A percentile compares a stretch with the other conserved stretches of the same genome.
phyloP scores from a whole-genome alignment of 2,113 vertebrate species.

The Poeciliopsis turrubarensis region DNA sequence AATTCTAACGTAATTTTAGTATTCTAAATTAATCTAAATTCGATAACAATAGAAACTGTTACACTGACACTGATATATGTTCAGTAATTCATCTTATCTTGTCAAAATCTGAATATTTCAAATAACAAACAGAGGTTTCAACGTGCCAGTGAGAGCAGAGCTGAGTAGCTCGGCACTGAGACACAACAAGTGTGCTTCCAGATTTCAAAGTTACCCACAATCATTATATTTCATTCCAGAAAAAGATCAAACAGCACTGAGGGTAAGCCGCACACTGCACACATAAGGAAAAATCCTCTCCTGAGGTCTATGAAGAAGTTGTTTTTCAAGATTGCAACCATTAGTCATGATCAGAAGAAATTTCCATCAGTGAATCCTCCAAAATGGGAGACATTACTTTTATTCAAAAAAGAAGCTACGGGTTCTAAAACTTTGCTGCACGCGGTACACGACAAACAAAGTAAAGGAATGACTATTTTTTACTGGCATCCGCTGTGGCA shows the following conservation, averaged over 20 bases:
- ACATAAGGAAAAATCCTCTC: conserved; percentile 64
- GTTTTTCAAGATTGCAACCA: conserved; percentile 38
- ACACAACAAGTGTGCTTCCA: conserved; percentile 61
- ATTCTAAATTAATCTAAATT: not conserved
- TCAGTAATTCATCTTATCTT: not conserved
- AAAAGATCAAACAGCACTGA: conserved; percentile 70
- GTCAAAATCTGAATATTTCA: not conserved
- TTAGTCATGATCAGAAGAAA: conserved; percentile 13
- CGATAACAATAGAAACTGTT: not conserved
- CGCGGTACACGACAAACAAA: conserved; percentile 46
- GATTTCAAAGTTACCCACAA: conserved; percentile 75
- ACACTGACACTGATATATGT: not conserved
- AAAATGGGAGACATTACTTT: not conserved
- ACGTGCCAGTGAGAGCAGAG: conserved; percentile 35
- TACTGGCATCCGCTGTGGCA: conserved; percentile 54
- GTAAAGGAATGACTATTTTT: conserved; percentile 51
- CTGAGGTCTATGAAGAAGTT: conserved; percentile 50
- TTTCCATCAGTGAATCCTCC: conserved; percentile 25
- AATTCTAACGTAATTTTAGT: too few relatives aligned
- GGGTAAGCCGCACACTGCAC: conserved; percentile 57
- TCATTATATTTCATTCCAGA: conserved; percentile 75
- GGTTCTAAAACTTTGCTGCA: conserved; percentile 11
- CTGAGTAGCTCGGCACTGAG: conserved; percentile 49
- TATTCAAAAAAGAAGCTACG: conserved; percentile 2
- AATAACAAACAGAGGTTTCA: conserved; percentile 11